phyloP scores from a whole-genome alignment of 1,140 invertebrate species.

The Drosophila tani region DNA sequence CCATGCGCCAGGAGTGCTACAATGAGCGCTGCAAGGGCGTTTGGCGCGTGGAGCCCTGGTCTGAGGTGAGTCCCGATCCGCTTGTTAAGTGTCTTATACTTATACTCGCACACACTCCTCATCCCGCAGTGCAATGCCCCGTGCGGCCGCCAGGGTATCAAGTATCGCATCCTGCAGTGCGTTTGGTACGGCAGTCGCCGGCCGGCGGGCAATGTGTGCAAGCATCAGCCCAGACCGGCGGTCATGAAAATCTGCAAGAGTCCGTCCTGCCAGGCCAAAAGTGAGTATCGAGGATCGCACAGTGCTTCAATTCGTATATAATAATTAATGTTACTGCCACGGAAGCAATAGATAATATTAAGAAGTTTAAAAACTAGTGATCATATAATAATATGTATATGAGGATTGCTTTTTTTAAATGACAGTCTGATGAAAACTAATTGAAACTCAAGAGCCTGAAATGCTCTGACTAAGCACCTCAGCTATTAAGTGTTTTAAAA shows the following conservation, averaged over 20 bases:
- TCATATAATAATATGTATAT: too few relatives aligned
- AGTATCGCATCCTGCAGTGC: constrained; percentile 94
- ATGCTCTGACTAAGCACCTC: too few relatives aligned
- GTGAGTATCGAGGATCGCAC: constrained; percentile 60
- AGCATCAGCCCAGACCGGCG: constrained; percentile 89
- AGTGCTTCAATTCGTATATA: not conserved
- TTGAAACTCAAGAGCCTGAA: too few relatives aligned
- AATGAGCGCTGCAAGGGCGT: constrained; percentile 92
- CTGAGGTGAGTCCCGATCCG: constrained; percentile 88
- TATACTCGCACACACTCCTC: constrained; percentile 18
- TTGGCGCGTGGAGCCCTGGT: constrained; percentile 95
- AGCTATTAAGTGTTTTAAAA: too few relatives aligned
- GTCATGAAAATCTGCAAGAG: constrained; percentile 92
- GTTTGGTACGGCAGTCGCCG: constrained; percentile 94
- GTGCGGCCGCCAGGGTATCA: constrained; percentile 90
- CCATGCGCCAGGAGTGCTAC: constrained; percentile 90
- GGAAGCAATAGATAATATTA: too few relatives aligned
- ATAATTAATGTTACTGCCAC: not conserved
- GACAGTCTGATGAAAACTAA: too few relatives aligned
- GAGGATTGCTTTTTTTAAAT: too few relatives aligned
- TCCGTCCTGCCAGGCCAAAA: constrained; percentile 87
- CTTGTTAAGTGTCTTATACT: constrained; percentile 30
- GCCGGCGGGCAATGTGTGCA: constrained; percentile 92
- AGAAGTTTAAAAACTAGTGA: too few relatives aligned
- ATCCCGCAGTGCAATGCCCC: constrained; percentile 90